phyloP scores from a whole-genome alignment of 2,113 vertebrate genomes.

The Spilogale gracilis region DNA sequence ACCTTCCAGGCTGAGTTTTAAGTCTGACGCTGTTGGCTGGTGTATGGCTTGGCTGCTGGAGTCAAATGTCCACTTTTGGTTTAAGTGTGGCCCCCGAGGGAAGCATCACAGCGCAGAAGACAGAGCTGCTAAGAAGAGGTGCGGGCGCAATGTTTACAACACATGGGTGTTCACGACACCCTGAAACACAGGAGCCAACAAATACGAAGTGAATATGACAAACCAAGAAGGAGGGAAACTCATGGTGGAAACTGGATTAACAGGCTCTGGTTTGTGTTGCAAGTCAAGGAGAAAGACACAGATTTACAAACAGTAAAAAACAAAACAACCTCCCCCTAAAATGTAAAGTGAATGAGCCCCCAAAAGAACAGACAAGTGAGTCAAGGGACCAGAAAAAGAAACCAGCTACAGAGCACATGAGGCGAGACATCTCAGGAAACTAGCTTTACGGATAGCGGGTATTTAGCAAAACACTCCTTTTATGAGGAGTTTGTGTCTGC shows the following conservation, averaged over 20 bases:
- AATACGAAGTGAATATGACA: not conserved
- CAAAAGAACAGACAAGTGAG: not conserved
- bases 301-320: not conserved
- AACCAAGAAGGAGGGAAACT: not conserved
- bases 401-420: not conserved
- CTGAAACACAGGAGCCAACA: not conserved
- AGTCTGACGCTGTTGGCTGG: not conserved
- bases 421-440: not conserved
- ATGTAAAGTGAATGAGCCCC: not conserved
- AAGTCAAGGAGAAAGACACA: slow-evolving; percentile 16
- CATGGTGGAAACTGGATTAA: not conserved
- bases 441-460: not conserved
- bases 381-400: not conserved
- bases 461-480: not conserved
- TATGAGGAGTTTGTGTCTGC: not conserved
- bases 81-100: not conserved
- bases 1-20: not conserved
- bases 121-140: not conserved
- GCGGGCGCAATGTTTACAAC: not conserved
- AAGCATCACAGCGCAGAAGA: not conserved
- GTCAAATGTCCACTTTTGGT: not conserved
- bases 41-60: not conserved
- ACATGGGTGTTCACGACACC: not conserved
- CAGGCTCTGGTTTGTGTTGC: not conserved
- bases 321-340: not conserved